Evolutionary conservation across 2,113 vertebrate genomes (phyloP).

Genomic region (Calyptommatus sinebrachiatus): DNA sequence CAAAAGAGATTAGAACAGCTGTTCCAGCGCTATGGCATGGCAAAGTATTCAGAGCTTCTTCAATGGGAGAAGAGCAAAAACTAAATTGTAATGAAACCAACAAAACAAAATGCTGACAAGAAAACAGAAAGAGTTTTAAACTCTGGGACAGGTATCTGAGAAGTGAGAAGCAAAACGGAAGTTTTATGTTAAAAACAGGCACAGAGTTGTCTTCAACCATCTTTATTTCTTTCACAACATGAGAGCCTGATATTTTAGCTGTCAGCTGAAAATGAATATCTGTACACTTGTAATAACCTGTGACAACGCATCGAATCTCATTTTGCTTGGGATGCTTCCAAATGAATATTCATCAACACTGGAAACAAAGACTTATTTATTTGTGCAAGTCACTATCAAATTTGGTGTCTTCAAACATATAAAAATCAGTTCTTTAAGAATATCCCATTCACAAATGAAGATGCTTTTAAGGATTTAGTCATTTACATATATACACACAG

Average conservation of each 20-base stretch:
- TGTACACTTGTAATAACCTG: conserved; percentile 17
- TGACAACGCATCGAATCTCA: background rate
- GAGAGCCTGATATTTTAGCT: background rate
- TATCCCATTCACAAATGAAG: conserved; percentile 29
- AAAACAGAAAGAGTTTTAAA: no score
- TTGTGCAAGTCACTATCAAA: conserved; percentile 49
- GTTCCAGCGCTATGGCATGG: no score
- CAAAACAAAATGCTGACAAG: no score
- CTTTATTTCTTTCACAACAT: background rate
- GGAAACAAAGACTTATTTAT: conserved; percentile 17
- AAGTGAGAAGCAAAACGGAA: no score
- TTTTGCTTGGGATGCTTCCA: conserved; percentile 17
- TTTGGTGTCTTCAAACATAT: conserved; percentile 35
- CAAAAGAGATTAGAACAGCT: no score
- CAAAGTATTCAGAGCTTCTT: no score
- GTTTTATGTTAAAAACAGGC: background rate
- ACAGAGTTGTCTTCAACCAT: background rate
- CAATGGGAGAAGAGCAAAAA: no score
- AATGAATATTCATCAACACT: conserved; percentile 33
- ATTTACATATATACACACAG: background rate
- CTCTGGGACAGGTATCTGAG: no score
- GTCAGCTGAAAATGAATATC: conserved; percentile 34
- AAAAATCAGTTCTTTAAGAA: conserved; percentile 28
- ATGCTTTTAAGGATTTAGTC: background rate
- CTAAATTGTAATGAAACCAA: no score